Percentiles rank a stretch among this genome's conserved stretches.
phyloP scores from a whole-genome alignment of 2,797 vertebrate genomes.

The Acanthurus tractus region DNA sequence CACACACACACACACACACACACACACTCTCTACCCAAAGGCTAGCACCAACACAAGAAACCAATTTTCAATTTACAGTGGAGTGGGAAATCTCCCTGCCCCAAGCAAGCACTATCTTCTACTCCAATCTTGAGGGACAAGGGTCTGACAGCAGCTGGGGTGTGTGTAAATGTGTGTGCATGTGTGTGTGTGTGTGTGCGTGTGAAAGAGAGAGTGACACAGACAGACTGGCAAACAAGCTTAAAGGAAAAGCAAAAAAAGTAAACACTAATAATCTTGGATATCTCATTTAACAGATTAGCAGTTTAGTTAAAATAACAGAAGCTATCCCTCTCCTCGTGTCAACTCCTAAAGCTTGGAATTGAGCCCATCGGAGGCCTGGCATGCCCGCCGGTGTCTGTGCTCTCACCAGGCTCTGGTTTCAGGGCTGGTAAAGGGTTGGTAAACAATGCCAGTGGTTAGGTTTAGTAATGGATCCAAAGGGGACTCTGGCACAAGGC shows the following conservation, averaged over 20 bases:
- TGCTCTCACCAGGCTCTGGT: constrained; percentile 82
- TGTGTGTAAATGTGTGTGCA: constrained; percentile 45
- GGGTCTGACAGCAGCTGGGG: constrained; percentile 62
- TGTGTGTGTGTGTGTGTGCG: constrained; percentile 34
- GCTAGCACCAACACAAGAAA: constrained; percentile 79
- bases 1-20: constrained; percentile 31
- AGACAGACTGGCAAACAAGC: constrained; percentile 15
- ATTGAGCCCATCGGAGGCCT: constrained; percentile 52
- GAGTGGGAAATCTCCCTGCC: constrained; percentile 85
- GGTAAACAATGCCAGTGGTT: constrained; percentile 84
- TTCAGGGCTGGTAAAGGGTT: constrained; percentile 79
- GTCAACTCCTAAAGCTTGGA: constrained; percentile 50
- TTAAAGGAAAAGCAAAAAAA: constrained; percentile 18
- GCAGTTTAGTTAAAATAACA: constrained; percentile 37
- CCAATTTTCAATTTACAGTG: constrained; percentile 86
- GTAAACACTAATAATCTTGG: constrained; percentile 29
- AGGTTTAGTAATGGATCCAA: constrained; percentile 84
- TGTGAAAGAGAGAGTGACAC: constrained; percentile 25
- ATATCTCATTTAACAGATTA: constrained; percentile 54
- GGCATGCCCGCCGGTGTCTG: constrained; percentile 69
- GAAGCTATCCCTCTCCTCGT: constrained; percentile 42
- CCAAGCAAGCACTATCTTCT: constrained; percentile 69
- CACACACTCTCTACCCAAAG: constrained; percentile 59
- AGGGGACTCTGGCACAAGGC: constrained; percentile 73
- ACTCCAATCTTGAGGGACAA: constrained; percentile 59